Base-by-base conservation (phyloP, 2,797 vertebrate species). In the Tenualosa ilisha region DNA sequence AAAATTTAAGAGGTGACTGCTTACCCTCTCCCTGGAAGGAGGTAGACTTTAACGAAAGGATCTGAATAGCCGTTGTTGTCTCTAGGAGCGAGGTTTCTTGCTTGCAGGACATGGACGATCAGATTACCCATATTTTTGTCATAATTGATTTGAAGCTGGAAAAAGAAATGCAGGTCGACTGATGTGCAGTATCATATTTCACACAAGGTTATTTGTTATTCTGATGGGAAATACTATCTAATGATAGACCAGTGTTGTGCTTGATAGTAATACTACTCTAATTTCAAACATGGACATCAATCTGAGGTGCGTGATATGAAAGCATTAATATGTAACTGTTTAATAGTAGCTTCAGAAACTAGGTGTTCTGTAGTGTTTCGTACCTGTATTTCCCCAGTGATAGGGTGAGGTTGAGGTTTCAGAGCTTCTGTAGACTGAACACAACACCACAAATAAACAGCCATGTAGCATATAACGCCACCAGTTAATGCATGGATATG, bases 371-470 rank as follows among this genome's bases (percentile, higher is more conserved):
- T 37, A 84, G 22, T 24, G 5, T 85, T 82, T 82, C 86, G 43
- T 96, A 99, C 98, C 97, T 99, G 98, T 92, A 99, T 98, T 95
- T 99, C 98, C 91, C 98, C 98, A 61, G 97, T 98, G 92, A 99
- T 96, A 75, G 96, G 96, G 93, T 98, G 97, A 59, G 96, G 94
- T 88, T 93, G 91, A 81, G 92, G 88, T 90, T 95, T 98, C 2
- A 93, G 88, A 37, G 90, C 86, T 89, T 99, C 98, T 0, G 95
- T 83, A 56, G 96, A 90, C 98, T 99, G 89, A 24, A 90, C 83
- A 89, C 59, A 89, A 43, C 9, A 50, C 81, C 24, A 24, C 1
- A 82, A 11, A 81, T 82, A 5, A 26, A 81, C 82, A 56, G 6
- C n/a, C 54, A 43, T 43, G 37, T 40, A 75, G 22, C 20, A 49